Evolutionary conservation across 2,797 vertebrate genomes (phyloP).

Genomic region (Denticeps clupeoides): DNA sequence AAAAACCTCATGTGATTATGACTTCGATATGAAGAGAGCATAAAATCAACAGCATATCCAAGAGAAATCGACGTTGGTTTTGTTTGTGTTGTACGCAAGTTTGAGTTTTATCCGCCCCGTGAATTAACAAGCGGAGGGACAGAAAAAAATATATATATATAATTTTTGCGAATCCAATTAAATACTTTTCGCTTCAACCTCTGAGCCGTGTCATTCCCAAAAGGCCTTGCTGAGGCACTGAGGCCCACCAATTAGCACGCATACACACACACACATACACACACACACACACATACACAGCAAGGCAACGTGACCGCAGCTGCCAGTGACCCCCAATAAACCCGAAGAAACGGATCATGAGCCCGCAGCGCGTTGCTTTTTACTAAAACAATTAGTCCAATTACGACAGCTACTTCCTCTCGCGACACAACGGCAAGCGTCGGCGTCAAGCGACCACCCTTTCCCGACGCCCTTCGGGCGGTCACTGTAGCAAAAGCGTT

Average conservation of each 20-base stretch:
- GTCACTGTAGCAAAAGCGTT: slow-evolving; percentile 32
- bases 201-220: slow-evolving; percentile 36
- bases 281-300: slow-evolving; percentile 7
- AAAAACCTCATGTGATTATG: too few relatives aligned
- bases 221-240: slow-evolving; percentile 22
- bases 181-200: slow-evolving; percentile 37
- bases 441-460: slow-evolving; percentile 15
- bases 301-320: slow-evolving; percentile 6
- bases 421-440: too few relatives aligned
- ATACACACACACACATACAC: slow-evolving; percentile 6
- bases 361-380: slow-evolving; percentile 13
- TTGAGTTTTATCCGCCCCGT: too few relatives aligned
- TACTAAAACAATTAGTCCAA: slow-evolving; percentile 25
- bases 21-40: too few relatives aligned
- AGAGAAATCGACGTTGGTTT: too few relatives aligned
- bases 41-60: too few relatives aligned
- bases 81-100: too few relatives aligned
- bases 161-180: slow-evolving; percentile 36
- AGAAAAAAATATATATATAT: slow-evolving; percentile 4
- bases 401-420: slow-evolving; percentile 12
- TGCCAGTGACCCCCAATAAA: slow-evolving; percentile 23
- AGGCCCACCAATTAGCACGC: slow-evolving; percentile 29
- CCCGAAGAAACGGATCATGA: slow-evolving; percentile 14
- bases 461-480: slow-evolving; percentile 12
- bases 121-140: neutral